Conservation (phyloP, 2,113 vertebrate species). For the Oryzias woworae region DNA sequence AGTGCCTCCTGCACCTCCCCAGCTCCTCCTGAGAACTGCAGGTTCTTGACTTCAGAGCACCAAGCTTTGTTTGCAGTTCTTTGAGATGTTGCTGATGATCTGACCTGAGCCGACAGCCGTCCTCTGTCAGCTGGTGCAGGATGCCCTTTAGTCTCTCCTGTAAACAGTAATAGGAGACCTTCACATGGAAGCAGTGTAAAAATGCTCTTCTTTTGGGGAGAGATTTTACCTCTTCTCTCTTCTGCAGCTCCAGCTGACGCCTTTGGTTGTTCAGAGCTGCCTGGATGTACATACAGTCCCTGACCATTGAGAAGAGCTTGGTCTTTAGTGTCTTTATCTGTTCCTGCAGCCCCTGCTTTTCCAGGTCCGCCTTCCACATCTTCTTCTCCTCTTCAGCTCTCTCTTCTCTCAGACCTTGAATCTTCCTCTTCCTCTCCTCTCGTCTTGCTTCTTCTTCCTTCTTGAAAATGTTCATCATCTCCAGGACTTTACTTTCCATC, state of each 20-base stretch:
- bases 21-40: slow-evolving; percentile 77
- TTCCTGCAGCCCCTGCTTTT: slow-evolving; percentile 82
- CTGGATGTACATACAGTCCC: slow-evolving; percentile 86
- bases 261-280: slow-evolving; percentile 80
- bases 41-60: slow-evolving; percentile 56
- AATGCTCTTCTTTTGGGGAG: no score
- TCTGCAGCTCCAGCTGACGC: slow-evolving; percentile 80
- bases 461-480: slow-evolving; percentile 76
- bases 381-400: slow-evolving; percentile 81
- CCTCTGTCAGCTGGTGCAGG: slow-evolving; percentile 79
- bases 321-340: slow-evolving; percentile 83
- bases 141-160: slow-evolving; percentile 79
- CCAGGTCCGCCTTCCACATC: slow-evolving; percentile 83
- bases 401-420: slow-evolving; percentile 79
- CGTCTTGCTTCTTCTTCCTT: slow-evolving; percentile 79
- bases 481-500: slow-evolving; percentile 51
- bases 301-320: slow-evolving; percentile 84
- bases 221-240: slow-evolving; percentile 66
- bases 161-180: slow-evolving; percentile 12
- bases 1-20: slow-evolving; percentile 80
- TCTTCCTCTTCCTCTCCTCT: slow-evolving; percentile 83
- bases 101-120: slow-evolving; percentile 76
- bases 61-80: slow-evolving; percentile 66
- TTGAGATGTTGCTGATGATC: slow-evolving; percentile 79
- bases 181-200: rapidly evolving